Evolutionary conservation across 2,888 invertebrate species (phyloP).

Genomic region (Bombylius discolor): DNA sequence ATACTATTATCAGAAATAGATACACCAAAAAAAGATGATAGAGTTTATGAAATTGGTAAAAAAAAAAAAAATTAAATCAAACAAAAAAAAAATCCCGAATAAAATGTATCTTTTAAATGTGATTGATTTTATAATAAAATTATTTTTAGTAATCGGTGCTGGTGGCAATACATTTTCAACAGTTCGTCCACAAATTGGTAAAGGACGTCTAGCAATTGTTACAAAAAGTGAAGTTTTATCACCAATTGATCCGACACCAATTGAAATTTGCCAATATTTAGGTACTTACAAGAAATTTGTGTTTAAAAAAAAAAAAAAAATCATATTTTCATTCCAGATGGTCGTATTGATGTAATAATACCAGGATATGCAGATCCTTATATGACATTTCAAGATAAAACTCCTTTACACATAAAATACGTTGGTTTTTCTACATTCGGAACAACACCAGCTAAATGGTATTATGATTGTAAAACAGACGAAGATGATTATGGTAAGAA

Average conservation of each 20-base stretch:
- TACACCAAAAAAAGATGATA: conserved; percentile 37
- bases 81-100: neutral
- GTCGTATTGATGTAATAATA: conserved; percentile 46
- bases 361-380: conserved; percentile 48
- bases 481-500: conserved; percentile 19
- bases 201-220: conserved; percentile 43
- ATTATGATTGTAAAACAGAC: conserved; percentile 46
- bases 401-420: conserved; percentile 47
- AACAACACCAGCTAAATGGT: conserved; percentile 51
- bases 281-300: conserved; percentile 32
- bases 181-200: conserved; percentile 46
- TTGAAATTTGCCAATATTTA: conserved; percentile 49
- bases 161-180: conserved; percentile 58
- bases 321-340: conserved; percentile 37
- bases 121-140: neutral
- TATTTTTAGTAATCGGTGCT: conserved; percentile 45
- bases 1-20: conserved; percentile 47
- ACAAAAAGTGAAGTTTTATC: conserved; percentile 46
- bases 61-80: neutral
- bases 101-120: no score
- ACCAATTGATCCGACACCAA: conserved; percentile 46
- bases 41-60: conserved; percentile 53
- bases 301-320: neutral
- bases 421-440: conserved; percentile 59
- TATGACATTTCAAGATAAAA: conserved; percentile 45